Base-by-base conservation (phyloP, 2,888 invertebrate species). In the Sphecodes monilicornis region DNA sequence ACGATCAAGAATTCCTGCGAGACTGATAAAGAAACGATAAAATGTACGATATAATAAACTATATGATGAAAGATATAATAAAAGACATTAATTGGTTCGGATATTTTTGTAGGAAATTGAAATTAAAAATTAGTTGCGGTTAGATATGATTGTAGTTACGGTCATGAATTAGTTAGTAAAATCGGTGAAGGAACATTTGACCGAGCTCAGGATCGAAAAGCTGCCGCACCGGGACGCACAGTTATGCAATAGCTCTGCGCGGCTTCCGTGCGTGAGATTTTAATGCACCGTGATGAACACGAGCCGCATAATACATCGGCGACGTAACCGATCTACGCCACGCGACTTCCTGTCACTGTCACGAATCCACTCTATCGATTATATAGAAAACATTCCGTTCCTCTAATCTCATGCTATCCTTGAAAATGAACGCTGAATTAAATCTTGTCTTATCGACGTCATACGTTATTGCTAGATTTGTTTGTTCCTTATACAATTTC, bases 221-320 rank as follows among this genome's bases (percentile, higher is more conserved):
- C 57, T 43, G 39, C 22, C 68, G 57, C 41, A 64, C 26, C 57
- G 71, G 29, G 64, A 81, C 87, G 88, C 86, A 68, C 78, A 84
- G 89, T 90, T 90, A 90, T 87, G 89, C 90, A 90, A 90, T 78
- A 80, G 80, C 39, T 66, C 43, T 69, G 74, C 22, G 71, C 46
- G 78, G 80, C 82, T 82, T 88, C 76, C 88, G 89, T 90, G 89
- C 89, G 81, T 86, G 68, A 87, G 86, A 88, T 90, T 88, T 90
- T 86, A 90, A 90, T 90, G 88, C 83, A 78, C 36, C 79, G 64
- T 70, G 88, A 82, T 82, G 90, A 80, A 89, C 89, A 88, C 82
- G 89, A 90, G 85, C 54, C 69, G 89, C 86, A 89, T 89, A 89
- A 88, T 32, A 32, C 84, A 89, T 90, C 85, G 84, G 26, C 60